A percentile compares a stretch with the other conserved stretches of the same genome.
phyloP scores from a whole-genome alignment of 2,113 vertebrate species.

The Pelecanus crispus region DNA sequence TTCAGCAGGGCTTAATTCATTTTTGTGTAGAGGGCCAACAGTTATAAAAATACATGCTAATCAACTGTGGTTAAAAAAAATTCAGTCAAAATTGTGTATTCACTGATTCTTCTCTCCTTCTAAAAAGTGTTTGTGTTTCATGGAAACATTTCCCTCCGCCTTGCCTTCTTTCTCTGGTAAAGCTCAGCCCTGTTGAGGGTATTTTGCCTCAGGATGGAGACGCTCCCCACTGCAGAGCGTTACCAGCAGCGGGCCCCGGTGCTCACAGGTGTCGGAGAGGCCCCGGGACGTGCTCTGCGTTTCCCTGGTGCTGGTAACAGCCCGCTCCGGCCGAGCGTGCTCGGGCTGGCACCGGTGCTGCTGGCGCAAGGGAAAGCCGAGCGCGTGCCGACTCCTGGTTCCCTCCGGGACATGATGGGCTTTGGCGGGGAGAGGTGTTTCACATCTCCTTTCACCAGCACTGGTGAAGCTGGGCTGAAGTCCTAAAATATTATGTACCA shows the following conservation, averaged over 20 bases:
- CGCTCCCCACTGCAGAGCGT: fast-evolving
- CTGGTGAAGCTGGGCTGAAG: neutral
- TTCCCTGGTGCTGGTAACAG: neutral
- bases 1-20: neutral
- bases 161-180: neutral
- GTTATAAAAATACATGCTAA: neutral
- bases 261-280: fast-evolving
- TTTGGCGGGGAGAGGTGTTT: fast-evolving
- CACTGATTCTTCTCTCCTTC: neutral
- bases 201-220: neutral
- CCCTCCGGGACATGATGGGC: fast-evolving
- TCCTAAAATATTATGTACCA: neutral
- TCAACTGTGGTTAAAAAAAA: neutral
- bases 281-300: fast-evolving
- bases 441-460: neutral
- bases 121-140: neutral
- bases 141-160: neutral
- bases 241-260: fast-evolving
- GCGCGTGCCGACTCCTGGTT: fast-evolving
- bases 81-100: neutral
- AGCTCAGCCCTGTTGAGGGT: neutral
- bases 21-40: neutral
- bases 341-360: fast-evolving
- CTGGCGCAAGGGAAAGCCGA: fast-evolving
- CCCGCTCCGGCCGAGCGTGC: fast-evolving